Evolutionary conservation across 2,113 vertebrate species (phyloP).

Genomic region (Saimiri boliviensis): DNA sequence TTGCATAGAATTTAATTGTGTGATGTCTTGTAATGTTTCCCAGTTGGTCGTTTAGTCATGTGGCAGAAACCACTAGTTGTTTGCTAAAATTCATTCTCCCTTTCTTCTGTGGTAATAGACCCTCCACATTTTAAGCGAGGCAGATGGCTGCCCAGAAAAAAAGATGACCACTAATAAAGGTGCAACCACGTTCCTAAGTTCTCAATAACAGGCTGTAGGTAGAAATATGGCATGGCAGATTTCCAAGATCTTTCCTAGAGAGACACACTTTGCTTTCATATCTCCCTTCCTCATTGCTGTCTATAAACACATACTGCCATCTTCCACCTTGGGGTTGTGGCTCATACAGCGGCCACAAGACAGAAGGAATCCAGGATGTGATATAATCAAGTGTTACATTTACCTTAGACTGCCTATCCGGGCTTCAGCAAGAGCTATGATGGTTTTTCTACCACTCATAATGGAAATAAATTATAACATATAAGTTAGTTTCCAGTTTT

Average conservation of each 20-base stretch:
- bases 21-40: background rate
- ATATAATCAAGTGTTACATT: background rate
- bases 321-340: background rate
- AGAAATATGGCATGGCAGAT: background rate
- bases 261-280: background rate
- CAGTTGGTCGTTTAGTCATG: background rate
- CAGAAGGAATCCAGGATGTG: background rate
- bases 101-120: background rate
- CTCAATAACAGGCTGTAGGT: background rate
- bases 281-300: background rate
- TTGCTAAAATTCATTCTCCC: background rate
- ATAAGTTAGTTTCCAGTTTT: constrained; percentile 12
- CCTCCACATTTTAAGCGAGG: background rate
- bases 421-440: background rate
- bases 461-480: background rate
- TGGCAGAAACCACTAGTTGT: background rate
- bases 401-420: background rate
- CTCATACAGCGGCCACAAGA: background rate
- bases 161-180: background rate
- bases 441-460: background rate
- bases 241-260: background rate
- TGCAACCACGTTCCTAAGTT: background rate
- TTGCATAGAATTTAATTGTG: background rate
- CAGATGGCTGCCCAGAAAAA: background rate
- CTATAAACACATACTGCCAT: background rate